Base-by-base conservation (phyloP, 2,888 invertebrate species). In the Eupithecia subumbrata region DNA sequence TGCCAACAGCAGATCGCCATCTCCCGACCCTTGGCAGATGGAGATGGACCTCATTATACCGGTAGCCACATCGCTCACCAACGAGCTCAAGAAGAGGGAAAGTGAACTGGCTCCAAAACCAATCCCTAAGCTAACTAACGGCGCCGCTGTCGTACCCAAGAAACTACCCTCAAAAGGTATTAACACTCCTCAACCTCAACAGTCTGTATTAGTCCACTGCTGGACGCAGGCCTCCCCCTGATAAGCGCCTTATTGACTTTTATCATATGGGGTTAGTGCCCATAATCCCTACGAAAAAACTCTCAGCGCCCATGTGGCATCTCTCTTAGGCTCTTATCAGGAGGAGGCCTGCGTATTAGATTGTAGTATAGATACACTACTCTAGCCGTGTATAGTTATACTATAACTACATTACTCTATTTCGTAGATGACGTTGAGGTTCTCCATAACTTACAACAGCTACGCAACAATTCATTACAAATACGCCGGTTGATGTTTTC, bases 21-120 rank as follows among this genome's bases (percentile, higher is more conserved):
- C 92, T 0, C 92, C 93, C 0, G 92, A 88, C 45, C 76, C 84
- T 2, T 93, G 92, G 92, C 86, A 87, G n/a, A 94, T 94, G 94
- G 94, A 94, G 30, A 92, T 90, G 0, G 93, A 94, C 69, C 79
- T 76, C 14, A 45, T 85, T 1, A 76, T 87, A 1, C 69, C 86
- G 22, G 79, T 87, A 0, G 69, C 69, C 14, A 86, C 87, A 22
- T 87, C 88, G 18, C 89, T 88, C 66, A 48, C 83, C 16, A 89
- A 90, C 9, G 89, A 86, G 40, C 60, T 60, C 60, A 83, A 79
- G 68, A 83, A 80, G n/a, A 81, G 84, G 5, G 77, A 81, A 1
- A 73, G 71, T n/a, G 70, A 85, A 63, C 79, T 87, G 2, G 85
- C 89, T 43, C 86, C 86, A 16, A 92, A 90, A 69, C 76, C 90